These are phyloP conservation scores for Watersipora subatra DNA, from an alignment of 1,140 invertebrate genomes.

Conservation along the genomic window DNA sequence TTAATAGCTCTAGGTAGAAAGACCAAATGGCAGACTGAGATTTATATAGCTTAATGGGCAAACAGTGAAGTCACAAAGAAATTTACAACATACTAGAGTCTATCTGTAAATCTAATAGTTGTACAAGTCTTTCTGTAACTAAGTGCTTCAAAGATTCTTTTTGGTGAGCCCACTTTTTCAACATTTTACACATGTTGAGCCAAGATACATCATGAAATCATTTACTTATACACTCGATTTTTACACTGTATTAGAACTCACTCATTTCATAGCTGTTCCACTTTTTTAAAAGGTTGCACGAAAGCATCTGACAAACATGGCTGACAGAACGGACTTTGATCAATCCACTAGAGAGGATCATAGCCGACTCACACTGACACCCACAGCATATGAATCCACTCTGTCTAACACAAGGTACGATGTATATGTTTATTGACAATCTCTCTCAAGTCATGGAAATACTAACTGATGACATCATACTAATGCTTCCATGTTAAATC, in stretches of 20 bases:
- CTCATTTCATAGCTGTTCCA: no score
- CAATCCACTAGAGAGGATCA: constrained; percentile 1
- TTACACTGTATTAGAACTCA: neutral
- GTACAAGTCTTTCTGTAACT: neutral
- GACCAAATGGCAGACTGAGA: no score
- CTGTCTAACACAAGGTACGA: neutral
- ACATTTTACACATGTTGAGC: neutral
- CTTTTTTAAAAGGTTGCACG: neutral
- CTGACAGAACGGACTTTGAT: neutral
- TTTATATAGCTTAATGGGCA: no score
- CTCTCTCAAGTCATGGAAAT: no score
- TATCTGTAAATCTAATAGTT: no score
- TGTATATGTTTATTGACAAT: neutral
- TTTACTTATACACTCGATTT: neutral
- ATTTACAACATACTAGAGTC: no score
- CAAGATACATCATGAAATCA: neutral
- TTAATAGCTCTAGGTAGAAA: no score
- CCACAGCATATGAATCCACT: neutral
- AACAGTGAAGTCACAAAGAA: no score
- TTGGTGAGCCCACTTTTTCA: neutral
- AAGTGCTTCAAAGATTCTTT: neutral
- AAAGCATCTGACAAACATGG: neutral
- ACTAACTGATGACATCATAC: no score
- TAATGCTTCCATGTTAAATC: neutral
- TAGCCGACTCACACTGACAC: neutral